Conservation (phyloP, 2,797 vertebrate species). For the Cuculus canorus region DNA sequence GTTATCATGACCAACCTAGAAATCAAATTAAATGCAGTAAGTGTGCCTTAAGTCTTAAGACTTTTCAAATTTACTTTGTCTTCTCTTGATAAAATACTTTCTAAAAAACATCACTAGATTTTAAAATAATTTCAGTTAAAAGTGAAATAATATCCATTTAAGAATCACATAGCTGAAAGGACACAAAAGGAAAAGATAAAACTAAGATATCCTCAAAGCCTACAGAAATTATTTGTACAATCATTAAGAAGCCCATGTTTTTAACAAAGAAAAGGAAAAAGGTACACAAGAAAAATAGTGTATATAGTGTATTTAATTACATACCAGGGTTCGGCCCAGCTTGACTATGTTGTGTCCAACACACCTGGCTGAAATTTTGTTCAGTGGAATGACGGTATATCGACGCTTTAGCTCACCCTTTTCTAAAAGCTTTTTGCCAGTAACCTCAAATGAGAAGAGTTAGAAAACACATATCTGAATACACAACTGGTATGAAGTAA, state of each 20-base stretch:
- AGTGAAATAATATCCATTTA: not conserved
- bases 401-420: conserved; percentile 90
- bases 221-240: not conserved
- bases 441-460: conserved; percentile 80
- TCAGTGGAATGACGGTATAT: conserved; percentile 96
- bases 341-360: conserved; percentile 78
- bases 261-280: not conserved
- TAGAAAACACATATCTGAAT: not conserved
- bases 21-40: not conserved
- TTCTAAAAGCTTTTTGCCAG: conserved; percentile 92
- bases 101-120: not conserved
- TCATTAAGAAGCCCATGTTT: not conserved
- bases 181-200: not conserved
- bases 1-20: conserved; percentile 85
- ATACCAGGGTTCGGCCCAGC: conserved; percentile 88
- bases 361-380: conserved; percentile 89
- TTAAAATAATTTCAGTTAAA: not conserved
- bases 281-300: not conserved
- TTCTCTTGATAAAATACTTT: not conserved
- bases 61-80: not conserved
- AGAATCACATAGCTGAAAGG: not conserved
- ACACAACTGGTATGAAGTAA: not conserved
- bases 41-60: not conserved
- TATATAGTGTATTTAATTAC: not conserved
- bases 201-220: not conserved